Evolutionary conservation across 1,140 invertebrate genomes (phyloP).

Genomic region (Drosophila nikananu): DNA sequence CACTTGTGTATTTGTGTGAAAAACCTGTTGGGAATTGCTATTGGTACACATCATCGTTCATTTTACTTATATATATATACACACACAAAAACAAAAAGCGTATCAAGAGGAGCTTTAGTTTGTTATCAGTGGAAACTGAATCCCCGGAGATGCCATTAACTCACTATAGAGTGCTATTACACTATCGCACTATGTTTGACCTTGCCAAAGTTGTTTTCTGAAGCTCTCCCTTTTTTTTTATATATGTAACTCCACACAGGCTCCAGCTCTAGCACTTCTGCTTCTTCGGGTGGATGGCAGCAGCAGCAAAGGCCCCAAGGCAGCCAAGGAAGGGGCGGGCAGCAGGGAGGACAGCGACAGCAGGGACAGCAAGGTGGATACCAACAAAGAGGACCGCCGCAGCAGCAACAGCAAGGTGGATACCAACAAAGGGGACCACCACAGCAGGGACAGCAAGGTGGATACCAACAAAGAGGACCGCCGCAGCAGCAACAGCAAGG

Average conservation of each 20-base stretch:
- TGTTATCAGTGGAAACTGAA: not conserved
- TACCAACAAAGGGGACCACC: not conserved
- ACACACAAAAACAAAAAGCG: not conserved
- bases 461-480: not conserved
- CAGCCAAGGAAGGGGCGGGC: constrained; percentile 24
- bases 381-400: not conserved
- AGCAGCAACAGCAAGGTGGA: not conserved
- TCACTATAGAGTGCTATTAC: not conserved
- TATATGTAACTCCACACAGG: not conserved
- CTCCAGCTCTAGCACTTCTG: constrained; percentile 8
- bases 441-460: constrained; percentile 2
- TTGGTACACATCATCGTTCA: not conserved
- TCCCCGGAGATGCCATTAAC: not conserved
- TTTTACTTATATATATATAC: not conserved
- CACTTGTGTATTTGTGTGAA: not conserved
- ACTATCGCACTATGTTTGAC: not conserved
- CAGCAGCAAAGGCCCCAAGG: constrained; percentile 17
- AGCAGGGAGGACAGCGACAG: constrained; percentile 2
- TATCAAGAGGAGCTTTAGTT: not conserved
- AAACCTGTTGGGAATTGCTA: not conserved
- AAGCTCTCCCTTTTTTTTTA: not conserved
- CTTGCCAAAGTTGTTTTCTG: not conserved
- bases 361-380: constrained; percentile 22
- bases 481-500: not conserved
- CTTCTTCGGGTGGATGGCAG: not conserved